Base-by-base conservation (phyloP, 2,113 vertebrate genomes). In the Tupaia tana region DNA sequence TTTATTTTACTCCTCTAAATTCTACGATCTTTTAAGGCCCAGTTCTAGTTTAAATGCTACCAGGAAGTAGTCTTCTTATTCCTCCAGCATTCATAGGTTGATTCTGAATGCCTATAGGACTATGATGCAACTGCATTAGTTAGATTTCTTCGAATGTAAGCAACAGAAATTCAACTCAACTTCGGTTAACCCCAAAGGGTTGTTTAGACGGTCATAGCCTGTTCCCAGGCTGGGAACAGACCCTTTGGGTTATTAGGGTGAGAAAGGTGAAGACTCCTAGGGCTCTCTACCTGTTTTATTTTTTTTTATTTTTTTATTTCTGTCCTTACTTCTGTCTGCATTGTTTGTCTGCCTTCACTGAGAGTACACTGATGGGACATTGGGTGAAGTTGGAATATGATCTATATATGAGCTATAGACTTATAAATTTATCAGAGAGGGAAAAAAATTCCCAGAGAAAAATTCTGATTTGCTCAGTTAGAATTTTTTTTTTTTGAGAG, bases 1-100 rank as follows among this genome's bases (percentile, higher is more conserved):
- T 69, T 88, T 58, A 29, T 66, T 87, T 79, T 71, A 27, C 63
- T 83, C 73, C 77, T 20, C 27, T 83, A 73, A 90, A 66, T 93
- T 79, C 20, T 69, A 3, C 61, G 29, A 82, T 77, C 15, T 87
- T 56, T 79, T 66, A 69, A 93, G 84, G 7, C 13, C 66, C 16
- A 69, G 20, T 79, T 91, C 78, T 95, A 84, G 19, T 84, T 87
- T 88, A 83, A 84, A 54, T 84, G 15, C 6, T 52, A 29, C 12
- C 22, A 73, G 64, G 20, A 93, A 82, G 80, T 66, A 86, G 71
- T 27, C 8, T 27, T 20, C 5, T 19, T 6, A 29, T 5, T 9
- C n/a, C 56, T 93, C n/a, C 18, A 59, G 7, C 64, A 31, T 52
- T 86, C 64, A 54, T 10, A 18, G 18, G 12, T 75, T 58, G 43